These are phyloP conservation scores for Caenorhabditis japonica DNA, from an alignment of 2,888 invertebrate genomes.

Conservation along the genomic window DNA sequence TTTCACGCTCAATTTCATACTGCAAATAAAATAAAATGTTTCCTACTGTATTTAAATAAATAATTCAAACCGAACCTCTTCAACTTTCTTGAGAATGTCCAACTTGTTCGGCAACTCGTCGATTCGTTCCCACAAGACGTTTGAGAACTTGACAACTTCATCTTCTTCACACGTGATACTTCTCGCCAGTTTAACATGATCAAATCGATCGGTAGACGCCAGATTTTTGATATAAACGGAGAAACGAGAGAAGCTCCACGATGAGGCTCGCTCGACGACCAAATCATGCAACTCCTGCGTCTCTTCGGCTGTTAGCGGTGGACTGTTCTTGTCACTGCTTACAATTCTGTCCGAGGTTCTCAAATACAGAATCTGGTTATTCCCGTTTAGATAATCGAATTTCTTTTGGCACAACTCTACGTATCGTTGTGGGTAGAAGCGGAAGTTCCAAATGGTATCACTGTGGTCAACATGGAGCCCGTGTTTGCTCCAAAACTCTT, in stretches of 20 bases:
- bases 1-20: neutral
- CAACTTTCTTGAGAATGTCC: neutral
- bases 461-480: neutral
- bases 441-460: slow-evolving; percentile 3
- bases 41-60: too few species aligned
- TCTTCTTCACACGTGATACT: slow-evolving; percentile 8
- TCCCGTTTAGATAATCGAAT: slow-evolving; percentile 1
- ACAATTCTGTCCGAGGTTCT: neutral
- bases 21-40: neutral
- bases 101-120: slow-evolving; percentile 9
- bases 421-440: slow-evolving; percentile 16
- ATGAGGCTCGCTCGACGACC: slow-evolving; percentile 1
- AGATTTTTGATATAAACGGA: slow-evolving; percentile 4
- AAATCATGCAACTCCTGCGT: neutral
- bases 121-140: slow-evolving; percentile 6
- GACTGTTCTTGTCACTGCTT: neutral
- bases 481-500: slow-evolving; percentile 10
- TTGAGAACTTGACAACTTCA: slow-evolving; percentile 3
- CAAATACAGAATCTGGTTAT: slow-evolving; percentile 10
- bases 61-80: neutral
- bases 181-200: neutral
- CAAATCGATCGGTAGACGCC: slow-evolving; percentile 5
- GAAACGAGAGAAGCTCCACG: slow-evolving; percentile 14
- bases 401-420: slow-evolving; percentile 18
- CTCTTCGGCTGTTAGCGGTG: slow-evolving; percentile 6